A percentile compares a stretch with the other conserved stretches of the same genome.
These are phyloP conservation scores for Gavialis gangeticus DNA, from an alignment of 2,113 vertebrate species.

Conservation along the genomic window DNA sequence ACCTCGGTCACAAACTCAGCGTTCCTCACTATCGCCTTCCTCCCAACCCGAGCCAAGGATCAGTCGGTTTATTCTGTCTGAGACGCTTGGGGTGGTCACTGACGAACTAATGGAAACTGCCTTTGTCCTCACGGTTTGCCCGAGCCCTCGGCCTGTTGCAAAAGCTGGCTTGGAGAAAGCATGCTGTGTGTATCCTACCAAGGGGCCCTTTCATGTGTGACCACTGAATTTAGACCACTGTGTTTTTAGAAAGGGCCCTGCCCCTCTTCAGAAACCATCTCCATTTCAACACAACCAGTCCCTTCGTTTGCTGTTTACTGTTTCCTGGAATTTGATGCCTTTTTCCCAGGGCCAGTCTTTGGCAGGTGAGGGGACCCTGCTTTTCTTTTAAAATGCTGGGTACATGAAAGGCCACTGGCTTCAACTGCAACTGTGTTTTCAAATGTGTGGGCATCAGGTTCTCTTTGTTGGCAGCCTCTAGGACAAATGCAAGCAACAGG, in stretches of 20 bases:
- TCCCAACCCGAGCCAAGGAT: background rate
- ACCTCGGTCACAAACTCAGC: fast-evolving
- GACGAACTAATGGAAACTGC: background rate
- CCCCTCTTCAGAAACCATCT: background rate
- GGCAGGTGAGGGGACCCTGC: background rate
- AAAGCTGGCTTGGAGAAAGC: background rate
- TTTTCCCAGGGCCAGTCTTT: fast-evolving
- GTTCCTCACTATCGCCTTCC: background rate
- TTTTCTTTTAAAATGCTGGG: background rate
- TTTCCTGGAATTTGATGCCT: fast-evolving
- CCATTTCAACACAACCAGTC: background rate
- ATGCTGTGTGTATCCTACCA: background rate
- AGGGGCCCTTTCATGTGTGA: background rate
- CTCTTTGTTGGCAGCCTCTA: background rate
- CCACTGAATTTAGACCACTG: background rate
- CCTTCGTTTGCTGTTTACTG: background rate
- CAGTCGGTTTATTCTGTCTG: background rate
- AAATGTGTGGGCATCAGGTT: background rate
- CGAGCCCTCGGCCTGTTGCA: background rate
- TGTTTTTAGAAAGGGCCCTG: background rate
- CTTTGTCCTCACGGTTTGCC: fast-evolving
- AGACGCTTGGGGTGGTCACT: fast-evolving
- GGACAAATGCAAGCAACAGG: background rate
- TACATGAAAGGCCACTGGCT: background rate
- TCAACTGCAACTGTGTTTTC: background rate